Evolutionary conservation across 2,888 invertebrate species (phyloP).

Genomic region (Callimorpha dominula): DNA sequence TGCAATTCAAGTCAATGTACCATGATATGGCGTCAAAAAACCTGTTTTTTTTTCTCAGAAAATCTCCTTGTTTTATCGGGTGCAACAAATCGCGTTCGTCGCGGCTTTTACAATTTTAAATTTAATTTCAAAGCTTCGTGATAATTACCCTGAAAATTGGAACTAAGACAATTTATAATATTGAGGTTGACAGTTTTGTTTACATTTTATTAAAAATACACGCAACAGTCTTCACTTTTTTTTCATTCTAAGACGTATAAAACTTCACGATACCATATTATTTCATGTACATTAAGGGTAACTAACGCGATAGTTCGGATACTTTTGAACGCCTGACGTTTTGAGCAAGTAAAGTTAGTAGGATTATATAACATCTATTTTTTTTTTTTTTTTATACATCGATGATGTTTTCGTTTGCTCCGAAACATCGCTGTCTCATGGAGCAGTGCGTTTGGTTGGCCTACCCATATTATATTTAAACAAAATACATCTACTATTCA

Average conservation of each 20-base stretch:
- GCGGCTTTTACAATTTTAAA: neutral
- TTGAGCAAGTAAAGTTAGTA: no score
- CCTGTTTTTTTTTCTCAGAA: neutral
- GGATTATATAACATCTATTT: no score
- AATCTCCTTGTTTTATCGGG: neutral
- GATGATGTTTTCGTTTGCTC: no score
- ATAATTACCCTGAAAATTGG: slow-evolving; percentile 6
- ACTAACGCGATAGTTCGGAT: neutral
- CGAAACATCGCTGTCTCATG: no score
- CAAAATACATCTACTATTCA: no score
- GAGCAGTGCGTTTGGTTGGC: no score
- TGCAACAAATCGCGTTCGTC: slow-evolving; percentile 2
- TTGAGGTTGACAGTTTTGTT: neutral
- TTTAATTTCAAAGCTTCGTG: slow-evolving; percentile 5
- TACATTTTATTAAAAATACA: neutral
- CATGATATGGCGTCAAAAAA: neutral
- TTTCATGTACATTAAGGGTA: neutral
- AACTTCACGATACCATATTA: neutral
- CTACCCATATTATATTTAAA: no score
- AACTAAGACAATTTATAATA: neutral
- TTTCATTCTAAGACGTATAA: neutral
- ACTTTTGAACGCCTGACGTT: neutral
- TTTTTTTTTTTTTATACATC: no score
- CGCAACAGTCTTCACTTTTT: neutral
- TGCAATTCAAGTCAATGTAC: slow-evolving; percentile 11